Evolutionary conservation across 2,888 invertebrate genomes (phyloP).

Genomic region (Himalopsyche kuldschensis): DNA sequence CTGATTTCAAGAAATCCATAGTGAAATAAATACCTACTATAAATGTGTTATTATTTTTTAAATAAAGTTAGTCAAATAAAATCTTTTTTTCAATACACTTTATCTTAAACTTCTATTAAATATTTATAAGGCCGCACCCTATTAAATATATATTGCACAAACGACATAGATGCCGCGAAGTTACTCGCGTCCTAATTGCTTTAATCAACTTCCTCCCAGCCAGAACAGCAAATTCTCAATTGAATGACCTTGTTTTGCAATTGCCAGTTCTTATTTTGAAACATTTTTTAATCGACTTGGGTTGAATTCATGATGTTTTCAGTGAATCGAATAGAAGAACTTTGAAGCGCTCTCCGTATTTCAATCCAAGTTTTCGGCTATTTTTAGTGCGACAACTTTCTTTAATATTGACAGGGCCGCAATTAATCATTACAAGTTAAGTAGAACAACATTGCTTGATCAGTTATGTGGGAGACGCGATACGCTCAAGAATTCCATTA

Average conservation of each 20-base stretch:
- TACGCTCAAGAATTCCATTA: constrained; percentile 23
- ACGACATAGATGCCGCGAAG: neutral
- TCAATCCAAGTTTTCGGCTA: neutral
- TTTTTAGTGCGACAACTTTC: constrained; percentile 14
- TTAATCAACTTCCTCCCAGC: constrained; percentile 26
- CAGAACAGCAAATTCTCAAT: neutral
- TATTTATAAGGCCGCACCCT: no score
- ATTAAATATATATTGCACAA: neutral
- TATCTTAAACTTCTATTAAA: no score
- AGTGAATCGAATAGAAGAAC: no score
- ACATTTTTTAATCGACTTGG: no score
- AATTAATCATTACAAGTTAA: neutral
- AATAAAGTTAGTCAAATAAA: no score
- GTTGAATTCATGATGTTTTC: no score
- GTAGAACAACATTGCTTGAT: constrained; percentile 12
- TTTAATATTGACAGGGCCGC: constrained; percentile 15
- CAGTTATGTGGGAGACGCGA: constrained; percentile 11
- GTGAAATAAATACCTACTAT: no score
- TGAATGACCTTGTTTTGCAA: neutral
- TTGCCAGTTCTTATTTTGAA: neutral
- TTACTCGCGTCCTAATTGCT: constrained; percentile 22
- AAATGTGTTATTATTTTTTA: no score
- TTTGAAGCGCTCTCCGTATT: neutral
- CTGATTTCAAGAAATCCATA: no score
- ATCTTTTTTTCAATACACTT: no score